Evolutionary conservation across 2,888 invertebrate genomes (phyloP).

Genomic region (Sisyra nigra): DNA sequence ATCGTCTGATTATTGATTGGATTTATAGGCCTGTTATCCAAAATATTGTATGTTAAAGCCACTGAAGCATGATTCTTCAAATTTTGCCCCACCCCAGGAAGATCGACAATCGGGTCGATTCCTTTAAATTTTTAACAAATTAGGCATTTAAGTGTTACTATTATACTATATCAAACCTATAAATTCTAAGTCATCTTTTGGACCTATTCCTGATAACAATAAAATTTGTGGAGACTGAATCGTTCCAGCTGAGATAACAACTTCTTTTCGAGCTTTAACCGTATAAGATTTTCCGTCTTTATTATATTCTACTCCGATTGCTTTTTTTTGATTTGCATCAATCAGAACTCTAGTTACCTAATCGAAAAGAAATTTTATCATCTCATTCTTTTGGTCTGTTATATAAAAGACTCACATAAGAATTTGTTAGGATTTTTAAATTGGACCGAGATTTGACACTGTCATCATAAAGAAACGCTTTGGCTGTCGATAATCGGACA

Average conservation of each 20-base stretch:
- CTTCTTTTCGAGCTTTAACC: constrained; percentile 3
- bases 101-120: constrained; percentile 20
- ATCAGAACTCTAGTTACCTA: too few relatives aligned
- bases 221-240: constrained; percentile 7
- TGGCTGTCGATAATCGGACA: neutral
- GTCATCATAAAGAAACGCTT: too few relatives aligned
- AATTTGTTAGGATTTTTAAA: too few relatives aligned
- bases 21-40: constrained; percentile 5
- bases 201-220: constrained; percentile 5
- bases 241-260: constrained; percentile 6
- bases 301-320: constrained; percentile 5
- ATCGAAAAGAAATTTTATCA: too few relatives aligned
- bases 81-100: constrained; percentile 24
- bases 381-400: too few relatives aligned
- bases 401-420: too few relatives aligned
- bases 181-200: constrained; percentile 2
- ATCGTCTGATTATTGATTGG: constrained; percentile 5
- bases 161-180: constrained; percentile 1
- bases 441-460: too few relatives aligned
- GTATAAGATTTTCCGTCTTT: neutral
- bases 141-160: neutral
- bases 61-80: constrained; percentile 14
- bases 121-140: constrained; percentile 9
- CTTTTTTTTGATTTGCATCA: neutral
- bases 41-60: constrained; percentile 9